Evolutionary conservation across 2,797 vertebrate genomes (phyloP), one percentile per base, ranked within the genome.

Genomic region (Salarias fasciatus): DNA sequence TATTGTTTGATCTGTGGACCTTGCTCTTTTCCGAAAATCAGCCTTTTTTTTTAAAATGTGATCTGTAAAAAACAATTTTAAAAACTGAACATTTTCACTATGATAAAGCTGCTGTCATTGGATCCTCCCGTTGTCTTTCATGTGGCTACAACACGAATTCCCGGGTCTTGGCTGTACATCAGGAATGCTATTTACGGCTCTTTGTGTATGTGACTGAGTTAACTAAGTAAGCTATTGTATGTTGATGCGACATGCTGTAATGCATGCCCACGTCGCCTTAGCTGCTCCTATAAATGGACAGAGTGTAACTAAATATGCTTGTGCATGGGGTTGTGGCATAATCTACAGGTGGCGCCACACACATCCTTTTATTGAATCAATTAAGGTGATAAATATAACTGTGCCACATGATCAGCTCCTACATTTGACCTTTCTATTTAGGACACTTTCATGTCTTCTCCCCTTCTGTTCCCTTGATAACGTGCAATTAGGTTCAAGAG

Each of bases 271-370:
- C 76, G 54, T 6, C 77, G 77, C 80, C 75, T 81, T 54, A 67
- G 75, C 70, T 68, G 75, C 67, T 48, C 66, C 85, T 89, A 87
- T 88, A 89, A 88, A 88, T 89, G 75, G 73, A 81, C 51, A 40
- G 6, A 12, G 9, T 80, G 88, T 83, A 89, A 90, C 74, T 65
- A 87, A 35, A 88, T 85, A 87, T 62, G 69, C 81, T 81, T 87
- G 74, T 80, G 68, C 57, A 45, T 60, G 5, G 58, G 66, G 75
- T 78, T 83, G 63, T 61, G 67, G 52, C 75, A 77, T 89, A 89
- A 88, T 91, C 87, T 88, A 83, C 84, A 92, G 88, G 89, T 88
- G 89, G 91, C 86, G 88, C 90, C 88, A 83, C 75, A 69, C 33
- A 51, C 82, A 79, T 77, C 78, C 72, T 73, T 80, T 79, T 64